Conservation (phyloP, 1,140 invertebrate species). For the Drosophila mayri region DNA sequence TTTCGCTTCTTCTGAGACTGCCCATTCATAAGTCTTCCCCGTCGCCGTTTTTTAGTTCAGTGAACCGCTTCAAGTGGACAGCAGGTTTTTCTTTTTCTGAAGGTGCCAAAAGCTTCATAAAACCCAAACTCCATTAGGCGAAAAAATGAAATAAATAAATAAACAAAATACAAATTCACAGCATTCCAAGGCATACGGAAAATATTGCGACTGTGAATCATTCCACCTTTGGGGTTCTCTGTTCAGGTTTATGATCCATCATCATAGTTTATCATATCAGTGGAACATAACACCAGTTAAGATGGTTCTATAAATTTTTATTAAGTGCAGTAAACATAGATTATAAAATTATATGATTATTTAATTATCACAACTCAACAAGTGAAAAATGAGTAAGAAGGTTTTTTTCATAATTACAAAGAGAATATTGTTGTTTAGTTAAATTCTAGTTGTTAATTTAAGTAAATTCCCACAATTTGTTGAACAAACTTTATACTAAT, state of each 20-base stretch:
- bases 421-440: too few species aligned
- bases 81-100: conserved; percentile 18
- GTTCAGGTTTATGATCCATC: background rate
- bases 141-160: conserved; percentile 6
- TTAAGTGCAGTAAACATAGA: too few species aligned
- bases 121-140: conserved; percentile 29
- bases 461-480: too few species aligned
- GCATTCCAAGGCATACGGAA: conserved; percentile 19
- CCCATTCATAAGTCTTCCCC: conserved; percentile 47
- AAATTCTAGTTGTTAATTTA: too few species aligned
- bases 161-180: conserved; percentile 4
- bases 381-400: too few species aligned
- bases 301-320: background rate
- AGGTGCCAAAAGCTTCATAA: conserved; percentile 57
- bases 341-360: too few species aligned
- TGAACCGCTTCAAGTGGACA: conserved; percentile 35
- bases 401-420: too few species aligned
- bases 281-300: background rate
- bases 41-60: conserved; percentile 29
- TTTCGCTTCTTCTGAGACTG: conserved; percentile 47
- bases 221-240: background rate
- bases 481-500: too few species aligned
- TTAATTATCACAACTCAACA: too few species aligned
- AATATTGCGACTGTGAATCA: conserved; percentile 15
- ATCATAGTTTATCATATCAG: conserved; percentile 34